Base-by-base conservation (phyloP, 2,888 invertebrate genomes). In the Ichneumon xanthorius region DNA sequence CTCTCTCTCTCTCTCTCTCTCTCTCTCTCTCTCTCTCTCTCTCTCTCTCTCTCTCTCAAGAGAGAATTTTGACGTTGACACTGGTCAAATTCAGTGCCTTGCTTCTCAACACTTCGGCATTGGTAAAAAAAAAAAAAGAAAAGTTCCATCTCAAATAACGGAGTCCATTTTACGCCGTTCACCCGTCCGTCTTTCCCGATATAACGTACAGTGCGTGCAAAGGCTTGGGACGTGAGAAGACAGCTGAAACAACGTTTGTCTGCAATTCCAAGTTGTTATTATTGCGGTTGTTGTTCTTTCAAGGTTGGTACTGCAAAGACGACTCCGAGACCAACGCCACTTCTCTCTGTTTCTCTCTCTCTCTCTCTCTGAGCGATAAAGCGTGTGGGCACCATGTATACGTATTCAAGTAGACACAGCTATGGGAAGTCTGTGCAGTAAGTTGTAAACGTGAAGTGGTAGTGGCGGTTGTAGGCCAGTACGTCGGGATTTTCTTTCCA, bases 211-310 rank as follows among this genome's bases (percentile, higher is more conserved):
- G 11, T 58, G 58, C 14, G 19, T 11, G 58, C 45, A 14, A 58
- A 26, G 22, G 22, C 26, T 11, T 22, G 11, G 26, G 6, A 58
- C 5, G 11, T 22, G 58, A 58, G 58, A 33, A 63, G n/a, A 30
- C 33, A 30, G 30, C 63, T 63, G 30, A 63, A 63, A 63, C 37
- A 63, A 63, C 37, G 30, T 63, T 63, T 9, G 4, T 22, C 63
- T 19, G 26, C 61, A 61, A 61, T 22, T 63, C 33, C 33, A 14
- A 14, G 33, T 63, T 63, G 63, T 63, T 63, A 63, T 30, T 63
- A 16, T 58, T 58, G 22, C 11, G 14, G 22, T 14, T 58, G 58
- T 58, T 58, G 58, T 58, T 58, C 58, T 26, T 58, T 4, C 58
- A 22, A 14, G 11, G 58, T 58, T 58, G 58, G 14, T 14, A 26